These are phyloP conservation scores for Lipotes vexillifer DNA, from an alignment of 2,113 vertebrate species.

Conservation along the genomic window DNA sequence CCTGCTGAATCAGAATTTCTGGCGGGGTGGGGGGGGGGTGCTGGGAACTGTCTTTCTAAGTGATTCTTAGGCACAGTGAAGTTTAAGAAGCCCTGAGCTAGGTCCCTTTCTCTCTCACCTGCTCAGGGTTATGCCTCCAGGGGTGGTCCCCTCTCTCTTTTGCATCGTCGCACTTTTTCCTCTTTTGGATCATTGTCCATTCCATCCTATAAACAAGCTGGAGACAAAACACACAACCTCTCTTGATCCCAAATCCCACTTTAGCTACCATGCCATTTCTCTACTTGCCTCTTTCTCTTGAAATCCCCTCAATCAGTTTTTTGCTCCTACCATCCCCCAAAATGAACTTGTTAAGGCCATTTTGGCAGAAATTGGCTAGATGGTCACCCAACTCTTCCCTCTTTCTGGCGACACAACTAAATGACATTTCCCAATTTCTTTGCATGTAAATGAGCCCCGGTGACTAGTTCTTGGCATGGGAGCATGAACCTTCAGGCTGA, in stretches of 20 bases:
- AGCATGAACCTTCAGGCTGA: not conserved
- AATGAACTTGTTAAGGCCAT: not conserved
- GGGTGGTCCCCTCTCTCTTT: not conserved
- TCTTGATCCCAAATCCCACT: not conserved
- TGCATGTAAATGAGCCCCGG: not conserved
- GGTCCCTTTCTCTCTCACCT: not conserved
- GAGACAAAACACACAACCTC: not conserved
- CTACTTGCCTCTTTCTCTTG: not conserved
- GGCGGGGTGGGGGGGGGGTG: accelerated
- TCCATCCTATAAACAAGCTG: not conserved
- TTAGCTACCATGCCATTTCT: not conserved
- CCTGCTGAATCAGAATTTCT: not conserved
- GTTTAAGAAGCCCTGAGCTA: not conserved
- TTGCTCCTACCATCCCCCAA: not conserved
- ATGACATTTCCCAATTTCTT: not conserved
- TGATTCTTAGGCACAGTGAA: not conserved
- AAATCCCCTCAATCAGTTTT: not conserved
- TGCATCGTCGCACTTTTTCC: no score
- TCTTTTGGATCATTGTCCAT: not conserved
- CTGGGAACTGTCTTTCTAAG: not conserved
- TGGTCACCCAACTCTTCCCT: not conserved
- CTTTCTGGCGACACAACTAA: not conserved
- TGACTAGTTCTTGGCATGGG: not conserved
- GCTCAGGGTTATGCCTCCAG: not conserved
- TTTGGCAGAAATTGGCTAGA: not conserved